Conservation (phyloP, 2,113 vertebrate genomes). For the Mesitornis unicolor region DNA sequence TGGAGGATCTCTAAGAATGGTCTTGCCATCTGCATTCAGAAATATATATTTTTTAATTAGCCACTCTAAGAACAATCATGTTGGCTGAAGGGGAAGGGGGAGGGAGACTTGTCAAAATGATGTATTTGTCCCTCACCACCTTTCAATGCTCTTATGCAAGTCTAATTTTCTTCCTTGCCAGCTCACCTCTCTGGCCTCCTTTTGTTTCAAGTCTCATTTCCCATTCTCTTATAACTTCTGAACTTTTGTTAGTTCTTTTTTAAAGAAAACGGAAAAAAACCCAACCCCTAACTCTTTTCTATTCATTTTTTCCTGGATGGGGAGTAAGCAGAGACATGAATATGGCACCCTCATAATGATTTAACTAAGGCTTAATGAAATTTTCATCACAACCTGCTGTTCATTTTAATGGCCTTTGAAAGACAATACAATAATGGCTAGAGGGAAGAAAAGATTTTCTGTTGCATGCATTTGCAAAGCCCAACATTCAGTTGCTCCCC, state of each 20-base stretch:
- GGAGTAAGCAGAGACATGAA: conserved; percentile 81
- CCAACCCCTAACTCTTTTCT: conserved; percentile 28
- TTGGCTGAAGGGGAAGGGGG: conserved; percentile 17
- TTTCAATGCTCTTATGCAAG: conserved; percentile 39
- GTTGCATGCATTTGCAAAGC: conserved; percentile 74
- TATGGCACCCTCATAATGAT: conserved; percentile 93
- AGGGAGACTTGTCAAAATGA: conserved; percentile 35
- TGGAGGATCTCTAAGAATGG: conserved; percentile 1
- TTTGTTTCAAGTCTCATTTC: conserved; percentile 45
- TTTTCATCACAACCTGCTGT: conserved; percentile 98
- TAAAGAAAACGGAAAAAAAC: conserved; percentile 20
- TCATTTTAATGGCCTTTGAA: conserved; percentile 96
- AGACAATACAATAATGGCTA: conserved; percentile 91
- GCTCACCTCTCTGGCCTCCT: conserved; percentile 57
- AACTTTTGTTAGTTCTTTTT: conserved; percentile 64
- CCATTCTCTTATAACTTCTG: conserved; percentile 67
- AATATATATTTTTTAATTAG: conserved; percentile 53
- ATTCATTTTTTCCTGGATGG: conserved; percentile 54
- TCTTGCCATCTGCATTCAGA: conserved; percentile 17
- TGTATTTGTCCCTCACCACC: conserved; percentile 38
- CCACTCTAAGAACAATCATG: conserved; percentile 42
- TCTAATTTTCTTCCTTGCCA: conserved; percentile 52
- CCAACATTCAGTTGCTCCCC: conserved; percentile 71
- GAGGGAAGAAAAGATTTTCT: conserved; percentile 83
- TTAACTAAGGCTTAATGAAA: conserved; percentile 94